These are phyloP conservation scores for Capra hircus DNA, from an alignment of 2,113 vertebrate genomes.

Conservation along the genomic window DNA sequence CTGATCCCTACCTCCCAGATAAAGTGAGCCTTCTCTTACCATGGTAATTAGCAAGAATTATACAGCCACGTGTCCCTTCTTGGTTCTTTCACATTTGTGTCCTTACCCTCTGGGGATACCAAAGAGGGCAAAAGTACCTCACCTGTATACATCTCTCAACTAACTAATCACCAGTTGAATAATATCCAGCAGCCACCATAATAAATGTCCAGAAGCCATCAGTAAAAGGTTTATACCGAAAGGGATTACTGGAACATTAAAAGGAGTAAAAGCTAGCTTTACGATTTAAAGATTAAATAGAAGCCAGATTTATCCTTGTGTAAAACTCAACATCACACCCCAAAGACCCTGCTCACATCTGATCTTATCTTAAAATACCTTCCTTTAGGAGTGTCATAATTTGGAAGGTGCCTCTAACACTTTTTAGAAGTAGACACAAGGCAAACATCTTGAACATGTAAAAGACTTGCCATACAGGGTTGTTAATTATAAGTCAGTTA, in stretches of 20 bases:
- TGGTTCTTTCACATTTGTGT: not conserved
- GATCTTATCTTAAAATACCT: not conserved
- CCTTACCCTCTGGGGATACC: not conserved
- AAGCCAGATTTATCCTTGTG: not conserved
- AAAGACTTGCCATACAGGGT: not conserved
- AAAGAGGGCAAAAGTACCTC: too few species aligned
- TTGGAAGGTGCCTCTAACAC: not conserved
- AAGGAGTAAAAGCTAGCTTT: not conserved
- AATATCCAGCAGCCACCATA: not conserved
- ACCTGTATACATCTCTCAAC: not conserved
- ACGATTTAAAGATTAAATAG: not conserved
- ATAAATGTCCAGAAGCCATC: not conserved
- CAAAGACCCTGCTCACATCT: not conserved
- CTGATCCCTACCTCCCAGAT: not conserved
- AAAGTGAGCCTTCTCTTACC: not conserved
- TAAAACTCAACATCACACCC: not conserved
- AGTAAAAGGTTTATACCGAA: not conserved
- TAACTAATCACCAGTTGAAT: not conserved
- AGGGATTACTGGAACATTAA: not conserved
- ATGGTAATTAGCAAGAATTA: accelerated
- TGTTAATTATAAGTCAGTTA: not conserved
- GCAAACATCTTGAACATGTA: not conserved
- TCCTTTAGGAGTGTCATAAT: too few species aligned
- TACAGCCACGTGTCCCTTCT: not conserved
- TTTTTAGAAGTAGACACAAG: not conserved